Percentiles rank a stretch among this genome's conserved stretches.
These are phyloP conservation scores for Sthenelais limicola DNA, from an alignment of 2,888 invertebrate genomes.

Conservation along the genomic window DNA sequence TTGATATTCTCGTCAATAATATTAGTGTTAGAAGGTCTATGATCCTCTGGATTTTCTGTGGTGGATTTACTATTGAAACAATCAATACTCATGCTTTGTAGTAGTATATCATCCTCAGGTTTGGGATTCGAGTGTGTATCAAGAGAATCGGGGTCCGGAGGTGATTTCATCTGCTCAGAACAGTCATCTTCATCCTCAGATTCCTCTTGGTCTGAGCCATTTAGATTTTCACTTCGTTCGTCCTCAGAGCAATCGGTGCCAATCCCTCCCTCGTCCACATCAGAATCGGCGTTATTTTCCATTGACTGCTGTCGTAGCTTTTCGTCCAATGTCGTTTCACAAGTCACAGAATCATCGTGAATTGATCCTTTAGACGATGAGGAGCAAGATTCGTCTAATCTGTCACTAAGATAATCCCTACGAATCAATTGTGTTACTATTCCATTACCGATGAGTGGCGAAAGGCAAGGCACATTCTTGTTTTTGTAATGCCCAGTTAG, in stretches of 20 bases:
- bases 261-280: neutral
- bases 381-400: neutral
- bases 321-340: neutral
- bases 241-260: conserved; percentile 18
- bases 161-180: too few relatives aligned
- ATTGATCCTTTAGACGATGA: neutral
- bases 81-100: conserved; percentile 19
- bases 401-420: neutral
- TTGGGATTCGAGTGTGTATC: too few relatives aligned
- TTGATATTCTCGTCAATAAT: too few relatives aligned
- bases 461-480: too few relatives aligned
- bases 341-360: neutral
- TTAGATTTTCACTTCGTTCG: neutral
- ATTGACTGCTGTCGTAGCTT: neutral
- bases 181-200: neutral
- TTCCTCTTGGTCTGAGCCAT: neutral
- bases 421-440: too few relatives aligned
- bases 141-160: too few relatives aligned
- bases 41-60: too few relatives aligned
- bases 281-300: neutral
- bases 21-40: too few relatives aligned
- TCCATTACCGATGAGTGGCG: too few relatives aligned
- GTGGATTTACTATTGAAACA: neutral
- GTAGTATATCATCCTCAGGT: neutral
- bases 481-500: too few relatives aligned